Percentiles rank a stretch among this genome's conserved stretches.
Conservation (phyloP, 2,888 invertebrate genomes). For the Venusia cambrica region DNA sequence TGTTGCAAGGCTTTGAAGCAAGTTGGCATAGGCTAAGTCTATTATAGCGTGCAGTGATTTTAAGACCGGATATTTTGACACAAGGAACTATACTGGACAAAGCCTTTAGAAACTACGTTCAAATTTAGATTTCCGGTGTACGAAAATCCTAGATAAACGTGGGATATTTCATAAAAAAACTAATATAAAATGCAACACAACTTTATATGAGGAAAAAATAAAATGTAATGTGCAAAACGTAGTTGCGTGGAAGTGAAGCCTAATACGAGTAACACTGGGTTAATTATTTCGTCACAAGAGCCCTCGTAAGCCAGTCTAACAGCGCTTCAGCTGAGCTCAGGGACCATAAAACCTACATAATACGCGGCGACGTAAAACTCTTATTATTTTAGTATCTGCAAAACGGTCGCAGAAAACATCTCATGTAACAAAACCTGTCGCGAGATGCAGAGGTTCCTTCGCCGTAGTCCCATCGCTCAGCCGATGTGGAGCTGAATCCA, state of each 20-base stretch:
- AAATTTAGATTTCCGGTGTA: conserved; percentile 15
- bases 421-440: conserved; percentile 75
- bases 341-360: conserved; percentile 75
- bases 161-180: not conserved
- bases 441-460: conserved; percentile 56
- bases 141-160: not conserved
- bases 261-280: conserved; percentile 69
- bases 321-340: conserved; percentile 69
- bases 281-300: conserved; percentile 78
- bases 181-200: conserved; percentile 12
- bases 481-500: conserved; percentile 69
- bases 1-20: conserved; percentile 32
- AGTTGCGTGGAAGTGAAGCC: conserved; percentile 53
- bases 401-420: conserved; percentile 74
- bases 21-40: conserved; percentile 57
- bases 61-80: conserved; percentile 57
- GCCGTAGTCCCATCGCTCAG: conserved; percentile 44
- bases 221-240: conserved; percentile 44
- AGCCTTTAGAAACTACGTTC: conserved; percentile 38
- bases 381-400: conserved; percentile 80
- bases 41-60: conserved; percentile 60
- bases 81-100: conserved; percentile 50
- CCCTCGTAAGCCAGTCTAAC: conserved; percentile 75
- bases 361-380: conserved; percentile 76
- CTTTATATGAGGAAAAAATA: too few species aligned